Base-by-base conservation (phyloP, 2,888 invertebrate genomes). In the Ganaspis brasiliensis region DNA sequence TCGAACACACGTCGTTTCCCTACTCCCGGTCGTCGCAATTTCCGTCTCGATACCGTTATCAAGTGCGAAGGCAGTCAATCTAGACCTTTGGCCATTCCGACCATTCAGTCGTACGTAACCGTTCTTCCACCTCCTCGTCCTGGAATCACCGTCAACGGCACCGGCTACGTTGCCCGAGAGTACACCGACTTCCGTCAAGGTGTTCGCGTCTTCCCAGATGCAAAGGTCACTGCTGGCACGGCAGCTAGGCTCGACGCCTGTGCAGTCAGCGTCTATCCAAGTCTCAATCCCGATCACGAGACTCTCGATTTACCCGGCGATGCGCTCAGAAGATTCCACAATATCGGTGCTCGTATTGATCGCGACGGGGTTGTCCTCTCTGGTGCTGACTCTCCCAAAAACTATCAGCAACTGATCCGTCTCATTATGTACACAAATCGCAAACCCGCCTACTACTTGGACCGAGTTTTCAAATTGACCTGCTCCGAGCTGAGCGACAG, bases 231-330 rank as follows among this genome's bases (percentile, higher is more conserved):
- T 5, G 95, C 95, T 12, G 93, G 93, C 45, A 86, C 90, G 0
- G 90, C 91, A 0, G 89, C 91, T 90, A 95, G 96, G 90, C 92
- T 99, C 86, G 98, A 99, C 92, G 97, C 97, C 73, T 99, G 99
- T 92, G 96, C 96, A 79, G 96, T 99, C 75, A 96, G 97, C 59
- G 98, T 99, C 77, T 97, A 98, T 91, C 99, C 99, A 40, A 97
- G 98, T 8, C 93, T 99, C 83, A 98, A 98, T 93, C 97, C 98
- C 8, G 98, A 98, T 92, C 97, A 98, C 92, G 99, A 99, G 92
- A 97, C 96, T 84, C 93, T 98, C 81, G 93, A 95, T 31, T 94
- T 97, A 79, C 97, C 97, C 0, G 95, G 95, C 80, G 94, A 94
- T 77, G 91, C 92, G 14, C 94, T 98, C 81, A 94, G 94, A 83